Evolutionary conservation across 2,113 vertebrate species (phyloP).

Genomic region (Girardinichthys multiradiatus): DNA sequence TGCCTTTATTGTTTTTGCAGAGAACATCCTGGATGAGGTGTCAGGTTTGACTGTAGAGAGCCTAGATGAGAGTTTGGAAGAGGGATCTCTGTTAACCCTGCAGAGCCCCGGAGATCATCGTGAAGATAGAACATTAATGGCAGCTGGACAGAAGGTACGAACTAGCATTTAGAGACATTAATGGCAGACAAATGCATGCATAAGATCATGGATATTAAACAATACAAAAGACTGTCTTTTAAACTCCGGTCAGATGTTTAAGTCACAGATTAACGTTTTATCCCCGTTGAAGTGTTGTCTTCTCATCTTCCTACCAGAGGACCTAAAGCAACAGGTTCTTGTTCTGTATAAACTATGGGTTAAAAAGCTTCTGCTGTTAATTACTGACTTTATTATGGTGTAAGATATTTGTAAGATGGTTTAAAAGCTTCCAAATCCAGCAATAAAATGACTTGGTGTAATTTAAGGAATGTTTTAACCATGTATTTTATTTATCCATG

Average conservation of each 20-base stretch:
- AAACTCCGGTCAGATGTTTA: not conserved
- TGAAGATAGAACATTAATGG: constrained; percentile 53
- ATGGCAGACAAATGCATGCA: constrained; percentile 3
- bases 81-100: constrained; percentile 29
- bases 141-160: constrained; percentile 68
- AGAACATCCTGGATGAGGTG: constrained; percentile 82
- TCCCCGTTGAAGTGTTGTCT: no score
- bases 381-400: no score
- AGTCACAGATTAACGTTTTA: not conserved
- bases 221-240: not conserved
- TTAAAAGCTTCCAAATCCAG: no score
- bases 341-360: no score
- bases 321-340: no score
- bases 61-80: constrained; percentile 55
- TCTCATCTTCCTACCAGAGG: no score
- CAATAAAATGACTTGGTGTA: no score
- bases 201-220: constrained; percentile 7
- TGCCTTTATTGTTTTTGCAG: constrained; percentile 43
- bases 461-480: no score
- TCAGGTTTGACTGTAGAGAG: constrained; percentile 69
- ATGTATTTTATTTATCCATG: no score
- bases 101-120: constrained; percentile 50
- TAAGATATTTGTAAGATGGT: no score
- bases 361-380: no score
- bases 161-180: not conserved